Conservation (phyloP, 2,113 vertebrate genomes). For the Asarcornis scutulata region DNA sequence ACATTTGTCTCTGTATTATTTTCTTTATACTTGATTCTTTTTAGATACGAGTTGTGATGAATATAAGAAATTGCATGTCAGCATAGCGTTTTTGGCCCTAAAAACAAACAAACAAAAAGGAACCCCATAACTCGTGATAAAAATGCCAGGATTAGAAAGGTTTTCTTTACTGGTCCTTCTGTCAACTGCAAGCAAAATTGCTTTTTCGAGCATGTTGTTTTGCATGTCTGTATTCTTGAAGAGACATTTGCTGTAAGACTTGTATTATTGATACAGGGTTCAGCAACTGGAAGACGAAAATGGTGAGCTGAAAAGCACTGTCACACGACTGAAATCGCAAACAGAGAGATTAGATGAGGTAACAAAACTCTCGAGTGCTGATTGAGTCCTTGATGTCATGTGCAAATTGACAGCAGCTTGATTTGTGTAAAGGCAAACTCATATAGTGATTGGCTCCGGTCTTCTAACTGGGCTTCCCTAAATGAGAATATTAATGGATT, state of each 20-base stretch:
- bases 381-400: not conserved
- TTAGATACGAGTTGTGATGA: not conserved
- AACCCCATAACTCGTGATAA: not conserved
- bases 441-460: not conserved
- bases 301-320: constrained; percentile 78
- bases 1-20: not conserved
- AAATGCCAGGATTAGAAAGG: not conserved
- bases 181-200: not conserved
- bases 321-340: constrained; percentile 89
- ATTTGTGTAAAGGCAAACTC: not conserved
- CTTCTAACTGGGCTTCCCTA: not conserved
- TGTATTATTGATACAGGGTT: constrained; percentile 77
- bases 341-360: constrained; percentile 95
- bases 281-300: constrained; percentile 95
- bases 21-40: not conserved
- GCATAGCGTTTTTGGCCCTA: not conserved
- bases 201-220: not conserved
- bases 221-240: not conserved
- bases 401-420: not conserved
- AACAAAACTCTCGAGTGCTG: not conserved
- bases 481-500: not conserved
- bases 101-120: not conserved
- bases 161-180: not conserved
- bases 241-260: not conserved
- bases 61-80: no score